Evolutionary conservation across 2,888 invertebrate genomes (phyloP).

Genomic region (Cepaea hortensis): DNA sequence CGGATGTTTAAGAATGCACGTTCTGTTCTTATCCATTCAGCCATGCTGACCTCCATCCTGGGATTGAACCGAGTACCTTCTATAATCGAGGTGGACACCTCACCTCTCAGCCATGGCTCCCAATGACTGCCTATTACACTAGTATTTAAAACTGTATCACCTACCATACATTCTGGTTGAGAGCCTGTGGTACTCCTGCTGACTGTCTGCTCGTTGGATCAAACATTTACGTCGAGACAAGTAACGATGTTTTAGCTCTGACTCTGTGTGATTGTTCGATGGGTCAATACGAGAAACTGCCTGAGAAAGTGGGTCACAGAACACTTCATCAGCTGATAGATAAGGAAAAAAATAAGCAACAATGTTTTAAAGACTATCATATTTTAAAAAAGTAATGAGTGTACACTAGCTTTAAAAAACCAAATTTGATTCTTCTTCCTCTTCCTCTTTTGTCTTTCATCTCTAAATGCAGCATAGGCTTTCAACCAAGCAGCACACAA

Average conservation of each 20-base stretch:
- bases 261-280: constrained; percentile 63
- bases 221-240: constrained; percentile 61
- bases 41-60: no score
- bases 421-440: not conserved
- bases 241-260: constrained; percentile 63
- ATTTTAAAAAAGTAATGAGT: not conserved
- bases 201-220: constrained; percentile 67
- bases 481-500: no score
- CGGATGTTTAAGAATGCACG: no score
- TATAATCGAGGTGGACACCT: no score
- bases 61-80: no score
- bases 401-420: not conserved
- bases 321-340: constrained; percentile 54
- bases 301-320: constrained; percentile 41
- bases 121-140: no score
- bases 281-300: not conserved
- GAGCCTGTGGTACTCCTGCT: constrained; percentile 66
- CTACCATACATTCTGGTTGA: constrained; percentile 66
- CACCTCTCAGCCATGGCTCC: no score
- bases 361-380: not conserved
- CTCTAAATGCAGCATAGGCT: no score
- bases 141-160: not conserved
- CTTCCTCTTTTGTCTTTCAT: not conserved
- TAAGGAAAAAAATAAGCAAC: not conserved
- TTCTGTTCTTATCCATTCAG: no score